Evolutionary conservation across 2,888 invertebrate species (phyloP), one percentile per base, ranked within the genome.

Genomic region (Caenorhabditis sp.): DNA sequence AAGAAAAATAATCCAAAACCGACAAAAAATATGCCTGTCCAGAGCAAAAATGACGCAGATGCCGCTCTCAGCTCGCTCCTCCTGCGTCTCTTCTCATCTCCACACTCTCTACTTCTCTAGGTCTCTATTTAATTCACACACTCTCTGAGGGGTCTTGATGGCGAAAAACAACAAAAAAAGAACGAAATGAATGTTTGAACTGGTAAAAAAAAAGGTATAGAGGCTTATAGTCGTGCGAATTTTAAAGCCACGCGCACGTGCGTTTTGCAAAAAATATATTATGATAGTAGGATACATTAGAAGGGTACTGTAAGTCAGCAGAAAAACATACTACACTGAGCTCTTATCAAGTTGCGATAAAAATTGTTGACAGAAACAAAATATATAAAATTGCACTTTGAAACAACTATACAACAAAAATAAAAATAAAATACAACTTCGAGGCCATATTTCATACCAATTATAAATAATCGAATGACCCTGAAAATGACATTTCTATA

Each of bases 401-500:
- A 31, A 31, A 31, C 21, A 53, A n/a, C n/a, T n/a, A n/a, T n/a
- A n/a, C n/a, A n/a, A n/a, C n/a, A n/a, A n/a, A n/a, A n/a, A n/a
- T n/a, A n/a, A n/a, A n/a, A 21, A 53, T 8, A 53, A 53, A 21
- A 53, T 23, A 53, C 8, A 21, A 53, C 3, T 53, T 2, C 7
- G 17, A 43, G 43, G 43, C 43, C 43, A 14, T 17, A 43, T 43
- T 43, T 14, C 17, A 14, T 7, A 43, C 43, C 43, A 43, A 43
- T 43, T 43, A 43, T 10, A 43, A 17, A 43, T 43, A 43, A 43
- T 43, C 17, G 3, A 43, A 54, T 26, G n/a, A 54, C 25, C 54
- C n/a, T 26, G 54, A 54, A 54, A 26, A 26, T 54, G n/a, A 36
- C 2, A 36, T 20, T 59, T 59, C 26, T 36, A 8, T 59, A n/a